Percentiles rank a stretch among this genome's conserved stretches.
These are phyloP conservation scores for Morinoia aosen DNA, from an alignment of 2,888 invertebrate genomes.

Conservation along the genomic window DNA sequence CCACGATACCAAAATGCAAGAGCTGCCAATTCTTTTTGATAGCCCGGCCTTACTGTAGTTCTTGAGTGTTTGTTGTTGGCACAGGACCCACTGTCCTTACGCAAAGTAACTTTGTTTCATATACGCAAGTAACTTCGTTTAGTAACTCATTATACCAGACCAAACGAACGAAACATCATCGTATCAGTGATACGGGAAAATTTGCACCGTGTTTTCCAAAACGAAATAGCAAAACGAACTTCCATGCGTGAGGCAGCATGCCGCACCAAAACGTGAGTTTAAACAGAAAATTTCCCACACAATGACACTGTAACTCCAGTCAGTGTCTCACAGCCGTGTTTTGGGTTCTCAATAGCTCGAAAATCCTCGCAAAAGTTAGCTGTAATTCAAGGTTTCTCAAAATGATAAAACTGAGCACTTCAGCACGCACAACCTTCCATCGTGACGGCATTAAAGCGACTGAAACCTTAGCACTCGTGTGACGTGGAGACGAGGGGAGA, in stretches of 20 bases:
- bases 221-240: neutral
- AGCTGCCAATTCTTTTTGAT: neutral
- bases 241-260: neutral
- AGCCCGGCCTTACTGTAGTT: neutral
- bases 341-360: neutral
- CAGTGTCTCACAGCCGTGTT: neutral
- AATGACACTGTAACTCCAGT: neutral
- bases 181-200: neutral
- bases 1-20: neutral
- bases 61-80: neutral
- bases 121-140: neutral
- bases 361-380: neutral
- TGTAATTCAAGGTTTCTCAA: neutral
- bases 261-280: neutral
- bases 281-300: neutral
- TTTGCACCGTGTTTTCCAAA: neutral
- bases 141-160: neutral
- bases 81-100: too few species aligned
- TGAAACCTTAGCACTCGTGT: neutral
- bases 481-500: neutral
- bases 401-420: neutral
- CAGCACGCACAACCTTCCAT: neutral
- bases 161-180: neutral
- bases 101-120: too few species aligned
- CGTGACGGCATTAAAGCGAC: neutral